phyloP scores from a whole-genome alignment of 2,113 vertebrate genomes.

The Phyllostomus discolor region DNA sequence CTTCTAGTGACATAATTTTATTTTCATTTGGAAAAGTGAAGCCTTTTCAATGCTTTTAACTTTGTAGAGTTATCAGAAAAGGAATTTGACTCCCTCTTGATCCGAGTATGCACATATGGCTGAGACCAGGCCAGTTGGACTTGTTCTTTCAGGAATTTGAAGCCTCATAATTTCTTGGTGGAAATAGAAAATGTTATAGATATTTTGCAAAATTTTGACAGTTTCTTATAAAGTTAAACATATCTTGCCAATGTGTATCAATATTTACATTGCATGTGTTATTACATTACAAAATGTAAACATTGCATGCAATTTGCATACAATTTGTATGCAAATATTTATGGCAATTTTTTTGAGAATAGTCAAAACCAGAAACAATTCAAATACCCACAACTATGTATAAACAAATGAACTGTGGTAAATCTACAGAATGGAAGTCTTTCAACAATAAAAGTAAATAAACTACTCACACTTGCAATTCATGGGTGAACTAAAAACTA shows the following conservation, averaged over 20 bases:
- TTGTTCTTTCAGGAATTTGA: background rate
- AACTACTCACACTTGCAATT: background rate
- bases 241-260: background rate
- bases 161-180: background rate
- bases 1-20: background rate
- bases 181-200: background rate
- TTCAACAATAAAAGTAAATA: background rate
- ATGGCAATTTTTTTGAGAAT: background rate
- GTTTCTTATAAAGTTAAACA: background rate
- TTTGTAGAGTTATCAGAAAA: background rate
- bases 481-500: background rate
- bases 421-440: background rate
- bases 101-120: background rate
- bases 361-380: background rate
- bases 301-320: background rate
- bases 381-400: background rate
- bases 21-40: background rate
- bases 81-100: background rate
- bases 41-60: background rate
- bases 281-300: background rate
- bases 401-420: background rate
- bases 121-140: background rate
- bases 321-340: background rate
- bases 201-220: background rate
- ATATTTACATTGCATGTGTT: background rate